Conservation (phyloP, 1,140 invertebrate species). For the Brachionus rubens region DNA sequence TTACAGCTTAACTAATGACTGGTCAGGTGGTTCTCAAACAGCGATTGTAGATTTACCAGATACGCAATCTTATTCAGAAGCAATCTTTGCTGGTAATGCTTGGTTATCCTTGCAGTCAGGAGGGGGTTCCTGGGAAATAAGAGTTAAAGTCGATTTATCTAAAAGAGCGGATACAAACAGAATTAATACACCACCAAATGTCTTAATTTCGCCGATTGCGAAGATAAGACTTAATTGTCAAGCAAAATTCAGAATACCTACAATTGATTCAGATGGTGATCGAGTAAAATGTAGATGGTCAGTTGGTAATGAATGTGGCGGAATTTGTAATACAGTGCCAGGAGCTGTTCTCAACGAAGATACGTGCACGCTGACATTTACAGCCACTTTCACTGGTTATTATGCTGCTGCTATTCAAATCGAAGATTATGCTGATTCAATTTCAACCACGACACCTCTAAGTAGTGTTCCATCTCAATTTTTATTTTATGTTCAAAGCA, state of each 20-base stretch:
- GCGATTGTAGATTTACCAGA: not conserved
- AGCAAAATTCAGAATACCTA: not conserved
- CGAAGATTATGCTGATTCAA: not conserved
- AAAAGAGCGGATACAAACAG: not conserved
- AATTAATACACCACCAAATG: constrained; percentile 1
- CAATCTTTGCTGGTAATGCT: not conserved
- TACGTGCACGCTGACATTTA: not conserved
- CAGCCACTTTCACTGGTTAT: not conserved
- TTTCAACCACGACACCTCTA: not conserved
- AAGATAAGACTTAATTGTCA: not conserved
- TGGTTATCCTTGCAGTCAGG: not conserved
- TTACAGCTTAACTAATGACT: not conserved
- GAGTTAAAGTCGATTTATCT: not conserved
- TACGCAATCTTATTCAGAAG: not conserved
- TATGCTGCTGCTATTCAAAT: constrained; percentile 16
- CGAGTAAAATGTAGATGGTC: not conserved
- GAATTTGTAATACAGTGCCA: not conserved
- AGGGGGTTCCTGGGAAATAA: not conserved
- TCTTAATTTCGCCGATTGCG: not conserved
- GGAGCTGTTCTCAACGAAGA: not conserved
- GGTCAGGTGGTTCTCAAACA: not conserved
- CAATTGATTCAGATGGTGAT: not conserved
- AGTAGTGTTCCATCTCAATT: not conserved
- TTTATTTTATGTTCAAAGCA: not conserved
- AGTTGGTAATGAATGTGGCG: not conserved